phyloP scores from a whole-genome alignment of 2,797 vertebrate genomes.

The Gobionotothen gibberifrons region DNA sequence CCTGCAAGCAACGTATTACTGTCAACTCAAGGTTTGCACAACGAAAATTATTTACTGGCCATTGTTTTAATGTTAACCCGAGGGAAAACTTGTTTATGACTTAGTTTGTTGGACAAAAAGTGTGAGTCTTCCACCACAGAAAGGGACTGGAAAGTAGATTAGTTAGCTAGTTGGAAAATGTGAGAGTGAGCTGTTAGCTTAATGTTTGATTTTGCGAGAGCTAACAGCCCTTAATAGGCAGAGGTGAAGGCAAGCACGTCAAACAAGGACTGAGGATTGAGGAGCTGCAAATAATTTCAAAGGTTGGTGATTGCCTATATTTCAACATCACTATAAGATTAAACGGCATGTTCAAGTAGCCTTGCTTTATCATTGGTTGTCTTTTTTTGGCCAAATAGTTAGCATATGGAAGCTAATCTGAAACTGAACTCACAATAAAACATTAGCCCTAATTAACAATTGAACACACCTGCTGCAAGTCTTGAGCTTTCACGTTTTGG shows the following conservation, averaged over 20 bases:
- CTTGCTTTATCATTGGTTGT: not conserved
- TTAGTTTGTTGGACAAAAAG: too few species aligned
- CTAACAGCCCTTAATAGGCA: not conserved
- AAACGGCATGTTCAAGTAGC: too few species aligned
- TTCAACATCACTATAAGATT: not conserved
- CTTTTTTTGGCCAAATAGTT: not conserved
- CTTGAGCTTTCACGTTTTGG: not conserved
- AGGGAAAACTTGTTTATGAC: not conserved
- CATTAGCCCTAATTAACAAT: not conserved
- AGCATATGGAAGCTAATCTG: not conserved
- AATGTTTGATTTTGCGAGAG: not conserved
- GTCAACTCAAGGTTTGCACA: too few species aligned
- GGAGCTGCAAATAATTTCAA: not conserved
- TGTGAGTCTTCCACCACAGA: not conserved
- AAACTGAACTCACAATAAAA: not conserved
- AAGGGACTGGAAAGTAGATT: not conserved
- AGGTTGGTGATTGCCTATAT: not conserved
- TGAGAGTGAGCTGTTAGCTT: not conserved
- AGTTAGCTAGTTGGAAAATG: too few species aligned
- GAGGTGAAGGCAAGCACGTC: not conserved
- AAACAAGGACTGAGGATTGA: not conserved
- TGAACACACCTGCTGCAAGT: not conserved
- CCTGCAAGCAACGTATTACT: too few species aligned
- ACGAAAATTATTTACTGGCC: not conserved
- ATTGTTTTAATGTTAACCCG: not conserved